phyloP scores from a whole-genome alignment of 2,888 invertebrate species.

The Caprella mutica region DNA sequence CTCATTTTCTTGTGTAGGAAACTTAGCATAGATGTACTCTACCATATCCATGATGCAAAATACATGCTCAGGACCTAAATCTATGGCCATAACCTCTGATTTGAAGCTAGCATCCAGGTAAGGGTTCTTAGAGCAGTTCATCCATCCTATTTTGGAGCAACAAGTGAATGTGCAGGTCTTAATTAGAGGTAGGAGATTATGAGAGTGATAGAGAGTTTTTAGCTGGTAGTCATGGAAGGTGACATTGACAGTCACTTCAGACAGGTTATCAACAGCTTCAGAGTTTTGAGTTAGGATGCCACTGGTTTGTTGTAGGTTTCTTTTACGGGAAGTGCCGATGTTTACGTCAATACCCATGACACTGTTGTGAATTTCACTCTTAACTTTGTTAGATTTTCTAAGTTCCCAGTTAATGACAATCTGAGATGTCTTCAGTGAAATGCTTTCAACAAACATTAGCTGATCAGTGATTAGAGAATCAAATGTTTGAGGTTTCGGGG shows the following conservation, averaged over 20 bases:
- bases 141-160: constrained; percentile 50
- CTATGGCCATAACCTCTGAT: constrained; percentile 50
- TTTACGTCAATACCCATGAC: constrained; percentile 18
- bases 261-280: constrained; percentile 10
- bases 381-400: constrained; percentile 13
- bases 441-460: constrained; percentile 26
- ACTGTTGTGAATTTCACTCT: constrained; percentile 19
- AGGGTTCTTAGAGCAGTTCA: constrained; percentile 50
- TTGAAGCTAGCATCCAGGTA: constrained; percentile 48
- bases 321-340: constrained; percentile 16
- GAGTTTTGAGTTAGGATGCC: neutral
- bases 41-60: constrained; percentile 40
- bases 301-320: neutral
- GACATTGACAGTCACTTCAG: constrained; percentile 13
- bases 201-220: constrained; percentile 26
- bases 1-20: constrained; percentile 36
- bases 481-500: too few relatives aligned
- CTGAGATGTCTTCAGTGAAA: neutral
- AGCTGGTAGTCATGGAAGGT: constrained; percentile 18
- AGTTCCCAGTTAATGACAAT: neutral
- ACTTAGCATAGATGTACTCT: constrained; percentile 36
- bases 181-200: constrained; percentile 41
- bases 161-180: constrained; percentile 51
- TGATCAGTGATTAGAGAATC: too few relatives aligned
- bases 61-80: constrained; percentile 51